Base-by-base conservation (phyloP, 2,888 invertebrate genomes). In the Barypeithes pellucidus region DNA sequence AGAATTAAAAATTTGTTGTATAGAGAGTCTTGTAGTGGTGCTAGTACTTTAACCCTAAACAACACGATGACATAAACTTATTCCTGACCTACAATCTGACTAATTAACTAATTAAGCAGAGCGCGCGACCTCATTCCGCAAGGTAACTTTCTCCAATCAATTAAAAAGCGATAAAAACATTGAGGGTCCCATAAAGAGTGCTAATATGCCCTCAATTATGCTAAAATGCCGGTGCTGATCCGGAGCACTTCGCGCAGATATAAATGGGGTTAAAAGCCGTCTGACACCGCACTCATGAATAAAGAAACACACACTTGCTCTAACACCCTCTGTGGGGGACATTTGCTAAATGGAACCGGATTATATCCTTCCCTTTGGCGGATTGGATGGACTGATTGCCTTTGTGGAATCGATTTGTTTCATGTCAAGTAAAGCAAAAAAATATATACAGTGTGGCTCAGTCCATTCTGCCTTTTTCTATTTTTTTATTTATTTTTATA, bases 211-310 rank as follows among this genome's bases (percentile, higher is more conserved):
- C 78, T 80, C 79, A 80, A 82, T 82, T 81, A 81, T 77, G 77
- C 77, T 76, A 78, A 79, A 82, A 81, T 80, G 80, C 78, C 77
- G 77, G 76, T 73, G 77, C 74, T 80, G 78, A 82, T 79, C 81
- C 79, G 75, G 80, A 67, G 81, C 83, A 81, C 82, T 83, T 82
- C 82, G 81, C 81, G 67, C 43, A 41, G 59, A 80, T 82, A 81
- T 82, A 84, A 84, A 83, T 81, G 82, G 84, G 84, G 84, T 84
- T 84, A 85, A 85, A 84, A 84, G 85, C 85, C 47, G 79, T 80
- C 81, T 80, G 82, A 80, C 78, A 81, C 85, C 84, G 79, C 84
- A 83, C 81, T 82, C 84, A 85, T 86, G 86, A 86, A 86, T 86
- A 85, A 75, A 84, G 82, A 84, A 83, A 85, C 81, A 79, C 78